These are phyloP conservation scores for Motacilla alba DNA, from an alignment of 2,113 vertebrate species.

Conservation along the genomic window DNA sequence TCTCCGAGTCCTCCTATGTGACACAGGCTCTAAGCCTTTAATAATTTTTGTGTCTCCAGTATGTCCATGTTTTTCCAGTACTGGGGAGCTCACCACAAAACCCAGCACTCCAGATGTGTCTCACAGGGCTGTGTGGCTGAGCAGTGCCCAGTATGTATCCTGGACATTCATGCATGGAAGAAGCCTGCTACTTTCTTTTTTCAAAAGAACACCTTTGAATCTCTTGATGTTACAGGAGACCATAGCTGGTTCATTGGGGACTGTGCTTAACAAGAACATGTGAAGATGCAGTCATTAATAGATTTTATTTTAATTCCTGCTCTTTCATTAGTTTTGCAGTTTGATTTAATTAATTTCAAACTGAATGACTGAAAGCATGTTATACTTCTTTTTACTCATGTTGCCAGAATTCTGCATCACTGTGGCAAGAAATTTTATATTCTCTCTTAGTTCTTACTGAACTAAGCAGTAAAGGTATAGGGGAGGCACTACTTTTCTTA, in stretches of 20 bases:
- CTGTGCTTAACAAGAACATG: background rate
- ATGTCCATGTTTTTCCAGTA: background rate
- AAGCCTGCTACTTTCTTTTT: background rate
- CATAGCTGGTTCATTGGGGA: background rate
- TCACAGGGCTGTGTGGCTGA: background rate
- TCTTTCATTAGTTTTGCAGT: background rate
- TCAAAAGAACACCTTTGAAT: background rate
- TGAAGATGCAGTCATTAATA: background rate
- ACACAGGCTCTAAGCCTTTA: background rate
- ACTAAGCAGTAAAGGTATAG: background rate
- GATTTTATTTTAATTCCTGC: background rate
- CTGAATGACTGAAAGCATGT: background rate
- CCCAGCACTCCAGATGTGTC: background rate
- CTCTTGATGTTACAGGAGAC: background rate
- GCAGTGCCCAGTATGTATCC: background rate
- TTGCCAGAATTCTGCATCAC: background rate
- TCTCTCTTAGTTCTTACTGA: too few relatives aligned
- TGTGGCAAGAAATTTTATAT: background rate
- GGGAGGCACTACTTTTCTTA: background rate
- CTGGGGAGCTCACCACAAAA: background rate
- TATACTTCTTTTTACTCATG: background rate
- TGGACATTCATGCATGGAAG: background rate
- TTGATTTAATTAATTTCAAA: background rate
- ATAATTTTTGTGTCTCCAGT: background rate
- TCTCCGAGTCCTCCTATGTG: background rate